These are phyloP conservation scores for Orcinus orca DNA, from an alignment of 2,113 vertebrate genomes.

Conservation along the genomic window DNA sequence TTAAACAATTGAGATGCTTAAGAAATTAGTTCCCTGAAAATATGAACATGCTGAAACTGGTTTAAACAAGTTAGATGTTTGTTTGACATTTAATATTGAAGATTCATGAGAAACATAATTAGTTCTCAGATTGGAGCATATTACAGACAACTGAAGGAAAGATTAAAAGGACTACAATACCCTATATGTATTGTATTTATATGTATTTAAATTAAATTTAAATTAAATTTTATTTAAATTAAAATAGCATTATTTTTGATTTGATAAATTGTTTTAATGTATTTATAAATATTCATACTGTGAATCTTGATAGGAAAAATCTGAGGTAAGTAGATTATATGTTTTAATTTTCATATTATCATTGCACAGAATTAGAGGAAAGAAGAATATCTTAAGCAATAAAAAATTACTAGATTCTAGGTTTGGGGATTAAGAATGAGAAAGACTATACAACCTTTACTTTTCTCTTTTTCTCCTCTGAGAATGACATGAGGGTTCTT, in stretches of 20 bases:
- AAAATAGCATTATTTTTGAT: background rate
- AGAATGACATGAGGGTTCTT: background rate
- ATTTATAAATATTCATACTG: background rate
- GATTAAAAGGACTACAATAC: background rate
- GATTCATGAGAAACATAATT: background rate
- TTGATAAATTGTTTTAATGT: constrained; percentile 6
- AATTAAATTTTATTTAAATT: too few relatives aligned
- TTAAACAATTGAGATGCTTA: background rate
- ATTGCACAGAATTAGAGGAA: background rate
- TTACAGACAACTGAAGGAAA: background rate
- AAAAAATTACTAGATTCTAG: background rate
- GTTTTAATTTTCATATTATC: constrained; percentile 13
- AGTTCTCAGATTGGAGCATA: background rate
- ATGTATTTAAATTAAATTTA: too few relatives aligned
- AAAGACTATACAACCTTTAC: background rate
- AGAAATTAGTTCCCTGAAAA: constrained; percentile 9
- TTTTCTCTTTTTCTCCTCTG: background rate
- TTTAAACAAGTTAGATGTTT: background rate
- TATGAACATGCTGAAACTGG: background rate
- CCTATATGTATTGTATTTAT: background rate
- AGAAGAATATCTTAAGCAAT: background rate
- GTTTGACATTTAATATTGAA: constrained; percentile 3
- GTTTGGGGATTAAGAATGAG: background rate
- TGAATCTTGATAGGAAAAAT: background rate
- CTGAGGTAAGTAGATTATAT: background rate